These are phyloP conservation scores for Anoura caudifer DNA, from an alignment of 2,113 vertebrate genomes.

Conservation along the genomic window DNA sequence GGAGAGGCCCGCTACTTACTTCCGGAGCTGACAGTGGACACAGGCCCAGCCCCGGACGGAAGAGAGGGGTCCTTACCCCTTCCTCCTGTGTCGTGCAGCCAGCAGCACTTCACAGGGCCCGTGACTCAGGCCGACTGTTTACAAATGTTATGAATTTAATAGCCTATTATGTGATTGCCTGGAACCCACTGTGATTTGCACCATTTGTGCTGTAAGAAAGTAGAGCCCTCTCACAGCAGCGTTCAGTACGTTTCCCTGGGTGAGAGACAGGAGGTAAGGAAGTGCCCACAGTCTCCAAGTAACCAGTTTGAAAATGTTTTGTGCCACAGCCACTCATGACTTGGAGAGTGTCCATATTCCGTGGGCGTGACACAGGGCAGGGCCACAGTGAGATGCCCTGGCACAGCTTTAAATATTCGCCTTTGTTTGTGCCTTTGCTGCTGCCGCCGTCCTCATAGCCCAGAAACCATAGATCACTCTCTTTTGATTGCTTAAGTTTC, in stretches of 20 bases:
- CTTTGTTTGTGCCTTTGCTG: neutral
- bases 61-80: neutral
- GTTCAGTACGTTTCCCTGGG: neutral
- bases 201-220: neutral
- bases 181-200: neutral
- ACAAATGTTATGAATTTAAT: neutral
- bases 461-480: neutral
- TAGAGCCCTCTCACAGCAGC: neutral
- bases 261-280: neutral
- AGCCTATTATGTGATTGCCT: neutral
- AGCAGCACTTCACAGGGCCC: neutral
- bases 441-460: neutral
- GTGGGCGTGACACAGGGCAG: neutral
- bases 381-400: neutral
- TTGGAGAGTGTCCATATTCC: neutral
- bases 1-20: neutral
- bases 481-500: constrained; percentile 36
- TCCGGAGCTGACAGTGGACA: neutral
- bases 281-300: neutral
- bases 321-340: neutral
- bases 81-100: neutral
- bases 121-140: neutral
- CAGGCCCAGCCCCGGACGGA: neutral
- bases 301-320: neutral
- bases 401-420: neutral